Base-by-base conservation (phyloP, 2,797 vertebrate genomes). In the Rhynchotus rufescens region DNA sequence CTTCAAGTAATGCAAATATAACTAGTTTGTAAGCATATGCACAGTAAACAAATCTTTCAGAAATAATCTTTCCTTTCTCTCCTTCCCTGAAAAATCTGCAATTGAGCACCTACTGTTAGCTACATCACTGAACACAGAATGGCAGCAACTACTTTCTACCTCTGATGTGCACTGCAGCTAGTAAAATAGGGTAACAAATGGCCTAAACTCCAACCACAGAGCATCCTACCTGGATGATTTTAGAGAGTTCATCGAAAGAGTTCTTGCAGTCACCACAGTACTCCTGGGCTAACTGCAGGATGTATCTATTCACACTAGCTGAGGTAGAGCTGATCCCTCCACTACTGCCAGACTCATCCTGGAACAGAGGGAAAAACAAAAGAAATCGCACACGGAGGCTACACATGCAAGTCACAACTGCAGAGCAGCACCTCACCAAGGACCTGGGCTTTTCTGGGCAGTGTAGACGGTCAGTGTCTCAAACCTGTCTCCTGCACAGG, bases 221-320 rank as follows among this genome's bases (percentile, higher is more conserved):
- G 2, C 4, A 2, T 9, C 72, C 28, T 94, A 99, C 99, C 99
- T 99, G 99, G 91, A 99, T 99, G 89, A 99, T 99, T 97, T 99
- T 99, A 76, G 99, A 99, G 52, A 99, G 99, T 40, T 99, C 99
- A 45, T 99, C 99, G 1, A 99, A 99, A 42, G 99, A 99, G 32
- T 98, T 99, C 97, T 99, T 99, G 98, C 99, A 99, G 94, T 99
- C 99, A 30, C 99, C 99, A 6, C 99, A 99, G 91, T 99, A 99
- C 80, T 99, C 99, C 96, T 99, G 99, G 13, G 99, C 99, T 94
- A 99, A 94, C 96, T 99, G 99, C 74, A 99, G 98, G 95, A 99
- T 99, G 94, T 99, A 99, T 52, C 99, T 97, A 91, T 99, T 99
- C 78, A 99, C 99, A 20, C 99, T 99, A 78, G 99, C 99, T 11